Evolutionary conservation across 2,888 invertebrate species (phyloP).

Genomic region (Drosophila aldrichi): DNA sequence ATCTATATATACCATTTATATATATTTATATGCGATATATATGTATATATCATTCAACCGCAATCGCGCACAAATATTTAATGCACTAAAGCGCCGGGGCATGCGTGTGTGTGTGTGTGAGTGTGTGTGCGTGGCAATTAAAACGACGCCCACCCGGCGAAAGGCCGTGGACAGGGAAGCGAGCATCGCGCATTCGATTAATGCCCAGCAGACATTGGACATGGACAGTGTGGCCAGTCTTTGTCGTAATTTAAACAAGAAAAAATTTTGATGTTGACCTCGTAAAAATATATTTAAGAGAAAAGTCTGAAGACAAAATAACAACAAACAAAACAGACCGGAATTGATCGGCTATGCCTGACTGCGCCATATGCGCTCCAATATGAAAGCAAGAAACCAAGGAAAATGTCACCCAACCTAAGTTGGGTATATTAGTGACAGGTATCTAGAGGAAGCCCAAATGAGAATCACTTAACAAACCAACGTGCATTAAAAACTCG

Average conservation of each 20-base stretch:
- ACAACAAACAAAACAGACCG: neutral
- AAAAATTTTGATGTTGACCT: constrained; percentile 68
- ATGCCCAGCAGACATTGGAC: constrained; percentile 27
- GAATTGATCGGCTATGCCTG: neutral
- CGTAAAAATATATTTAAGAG: constrained; percentile 43
- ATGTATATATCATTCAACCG: constrained; percentile 61
- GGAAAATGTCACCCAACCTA: neutral
- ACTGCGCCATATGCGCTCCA: neutral
- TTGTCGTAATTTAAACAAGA: constrained; percentile 46
- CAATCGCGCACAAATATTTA: constrained; percentile 57
- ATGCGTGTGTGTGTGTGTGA: constrained; percentile 24
- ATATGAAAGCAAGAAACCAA: neutral
- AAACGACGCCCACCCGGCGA: constrained; percentile 57
- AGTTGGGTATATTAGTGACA: neutral
- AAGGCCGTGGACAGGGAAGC: constrained; percentile 32
- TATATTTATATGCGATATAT: constrained; percentile 34
- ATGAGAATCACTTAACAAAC: neutral
- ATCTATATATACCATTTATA: constrained; percentile 45
- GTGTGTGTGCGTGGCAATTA: constrained; percentile 52
- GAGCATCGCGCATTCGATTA: constrained; percentile 18
- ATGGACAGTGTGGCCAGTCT: constrained; percentile 48
- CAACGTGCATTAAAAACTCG: no score
- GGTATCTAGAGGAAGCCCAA: neutral
- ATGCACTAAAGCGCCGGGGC: constrained; percentile 37
- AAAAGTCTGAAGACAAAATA: constrained; percentile 19